Base-by-base conservation (phyloP, 2,888 invertebrate species). In the Sminthurinus aureus region DNA sequence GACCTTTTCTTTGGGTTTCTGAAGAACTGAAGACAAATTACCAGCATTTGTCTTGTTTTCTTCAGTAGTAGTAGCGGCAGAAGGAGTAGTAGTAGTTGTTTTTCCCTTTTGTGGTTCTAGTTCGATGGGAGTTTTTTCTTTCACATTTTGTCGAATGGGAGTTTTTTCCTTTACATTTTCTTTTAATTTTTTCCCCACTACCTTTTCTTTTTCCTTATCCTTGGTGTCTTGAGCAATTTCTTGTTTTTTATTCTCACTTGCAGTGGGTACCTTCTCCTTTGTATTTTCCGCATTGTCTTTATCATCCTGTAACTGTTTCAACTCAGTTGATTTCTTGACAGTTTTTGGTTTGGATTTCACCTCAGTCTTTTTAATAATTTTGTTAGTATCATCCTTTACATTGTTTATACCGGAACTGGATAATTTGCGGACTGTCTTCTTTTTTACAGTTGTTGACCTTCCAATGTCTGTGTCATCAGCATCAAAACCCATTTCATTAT, bases 401-500 rank as follows among this genome's bases (percentile, higher is more conserved):
- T 2, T 50, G n/a, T 15, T 75, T 15, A 50, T 1, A 15, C 50
- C 20, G 18, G 13, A 13, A 13, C 15, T 15, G 15, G 58, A 15
- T 18, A 58, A 15, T 9, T 58, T 58, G 15, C 18, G 13, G 9
- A 58, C 58, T 15, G 58, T 58, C 18, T 58, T 58, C 9, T 58
- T 58, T 9, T 58, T 58, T 11, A 58, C 18, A 2, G 58, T 58
- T 3, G 18, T 58, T 2, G 15, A 15, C 58, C 15, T 58, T 58
- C 18, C 18, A 58, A 58, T 15, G 3, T 20, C 22, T 9, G 20
- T 71, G 24, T 22, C 22, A 24, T 71, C 20, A 22, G 22, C 71
- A 24, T 71, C 50, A 75, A 51, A 52, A 66, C 3, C 15, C 66
- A 66, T 11, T 38, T 78, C 75, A 75, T 75, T 75, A 51, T 75